A percentile compares a stretch with the other conserved stretches of the same genome.
These are phyloP conservation scores for Troglohyphantes excavatus DNA, from an alignment of 2,888 invertebrate species.

Conservation along the genomic window DNA sequence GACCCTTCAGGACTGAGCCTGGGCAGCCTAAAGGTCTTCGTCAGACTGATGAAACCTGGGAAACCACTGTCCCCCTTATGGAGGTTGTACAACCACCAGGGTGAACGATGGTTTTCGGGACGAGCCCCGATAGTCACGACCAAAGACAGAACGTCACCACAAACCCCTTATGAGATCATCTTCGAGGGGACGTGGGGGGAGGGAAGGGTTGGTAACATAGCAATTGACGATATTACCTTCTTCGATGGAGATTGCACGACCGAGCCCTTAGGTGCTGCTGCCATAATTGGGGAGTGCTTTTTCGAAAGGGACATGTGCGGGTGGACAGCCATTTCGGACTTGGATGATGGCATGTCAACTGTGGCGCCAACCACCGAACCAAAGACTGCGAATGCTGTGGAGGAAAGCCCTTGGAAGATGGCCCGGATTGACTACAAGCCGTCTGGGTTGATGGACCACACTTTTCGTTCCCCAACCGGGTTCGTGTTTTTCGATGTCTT, in stretches of 20 bases:
- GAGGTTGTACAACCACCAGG: constrained; percentile 81
- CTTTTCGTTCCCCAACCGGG: constrained; percentile 84
- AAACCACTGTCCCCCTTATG: constrained; percentile 77
- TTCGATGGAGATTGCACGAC: constrained; percentile 84
- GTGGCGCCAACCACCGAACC: constrained; percentile 55
- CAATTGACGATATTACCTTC: constrained; percentile 85
- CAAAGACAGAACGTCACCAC: constrained; percentile 57
- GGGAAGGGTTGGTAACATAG: constrained; percentile 85
- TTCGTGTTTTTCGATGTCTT: constrained; percentile 86
- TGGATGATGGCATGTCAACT: constrained; percentile 81
- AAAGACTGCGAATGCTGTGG: constrained; percentile 42
- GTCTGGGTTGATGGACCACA: constrained; percentile 85
- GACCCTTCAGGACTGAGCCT: constrained; percentile 85
- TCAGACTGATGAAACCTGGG: constrained; percentile 60
- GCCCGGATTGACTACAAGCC: constrained; percentile 85
- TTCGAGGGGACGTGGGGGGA: constrained; percentile 86
- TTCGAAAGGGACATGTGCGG: constrained; percentile 85
- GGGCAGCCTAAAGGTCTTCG: constrained; percentile 82
- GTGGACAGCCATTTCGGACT: constrained; percentile 82
- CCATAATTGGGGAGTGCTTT: constrained; percentile 84
- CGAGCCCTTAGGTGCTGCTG: constrained; percentile 76
- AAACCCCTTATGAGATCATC: constrained; percentile 82
- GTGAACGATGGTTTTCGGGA: constrained; percentile 84
- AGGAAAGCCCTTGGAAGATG: constrained; percentile 84
- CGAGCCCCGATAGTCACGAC: constrained; percentile 65